Conservation (phyloP, 2,113 vertebrate species). For the Peucedramus taeniatus region DNA sequence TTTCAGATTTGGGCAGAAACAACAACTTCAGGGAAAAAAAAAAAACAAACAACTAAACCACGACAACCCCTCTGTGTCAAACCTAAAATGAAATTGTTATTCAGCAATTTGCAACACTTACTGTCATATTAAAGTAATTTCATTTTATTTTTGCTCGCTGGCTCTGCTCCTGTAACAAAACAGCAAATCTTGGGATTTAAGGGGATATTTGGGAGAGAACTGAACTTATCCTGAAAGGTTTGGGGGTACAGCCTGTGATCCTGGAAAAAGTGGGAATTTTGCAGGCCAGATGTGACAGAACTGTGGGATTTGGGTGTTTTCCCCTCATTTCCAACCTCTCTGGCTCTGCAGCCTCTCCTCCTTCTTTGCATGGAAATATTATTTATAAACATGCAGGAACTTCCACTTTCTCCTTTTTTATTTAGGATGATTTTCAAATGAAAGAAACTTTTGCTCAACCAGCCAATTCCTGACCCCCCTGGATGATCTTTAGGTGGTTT, state of each 20-base stretch:
- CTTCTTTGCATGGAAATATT: not conserved
- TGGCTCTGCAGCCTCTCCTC: not conserved
- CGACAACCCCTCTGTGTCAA: not conserved
- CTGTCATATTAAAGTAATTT: conserved; percentile 65
- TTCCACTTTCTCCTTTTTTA: not conserved
- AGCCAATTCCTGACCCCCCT: not conserved
- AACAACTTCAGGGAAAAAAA: not conserved
- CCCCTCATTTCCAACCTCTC: not conserved
- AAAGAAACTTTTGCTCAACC: not conserved
- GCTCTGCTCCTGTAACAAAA: not conserved
- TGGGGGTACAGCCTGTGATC: not conserved
- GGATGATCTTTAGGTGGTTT: not conserved
- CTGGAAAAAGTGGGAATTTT: not conserved
- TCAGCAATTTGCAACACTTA: conserved; percentile 67
- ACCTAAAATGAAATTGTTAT: conserved; percentile 30
- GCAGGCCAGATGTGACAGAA: not conserved
- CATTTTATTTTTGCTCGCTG: not conserved
- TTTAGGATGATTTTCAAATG: not conserved
- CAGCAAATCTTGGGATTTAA: not conserved
- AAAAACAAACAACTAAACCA: not conserved
- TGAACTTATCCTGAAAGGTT: not conserved
- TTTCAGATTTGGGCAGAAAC: conserved; percentile 17
- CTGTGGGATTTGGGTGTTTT: not conserved
- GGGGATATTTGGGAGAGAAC: not conserved
- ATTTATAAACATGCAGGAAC: not conserved